These are phyloP conservation scores for Enteromius fasciolatus DNA, from an alignment of 2,797 vertebrate genomes.

Conservation along the genomic window DNA sequence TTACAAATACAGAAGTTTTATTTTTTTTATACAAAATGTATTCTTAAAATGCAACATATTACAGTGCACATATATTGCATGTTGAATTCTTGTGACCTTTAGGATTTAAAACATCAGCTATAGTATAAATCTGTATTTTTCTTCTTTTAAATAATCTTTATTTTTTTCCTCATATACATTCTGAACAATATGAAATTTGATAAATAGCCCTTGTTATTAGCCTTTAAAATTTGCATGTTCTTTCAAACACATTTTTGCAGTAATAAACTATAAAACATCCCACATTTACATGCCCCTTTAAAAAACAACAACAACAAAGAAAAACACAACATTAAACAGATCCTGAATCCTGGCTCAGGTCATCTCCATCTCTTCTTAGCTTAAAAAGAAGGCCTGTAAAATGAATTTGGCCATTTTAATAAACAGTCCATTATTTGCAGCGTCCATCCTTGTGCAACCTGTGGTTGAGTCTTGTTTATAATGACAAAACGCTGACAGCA, in stretches of 20 bases:
- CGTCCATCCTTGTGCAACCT: neutral
- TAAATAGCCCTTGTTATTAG: neutral
- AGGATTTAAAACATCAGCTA: neutral
- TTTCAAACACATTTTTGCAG: neutral
- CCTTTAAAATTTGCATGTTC: neutral
- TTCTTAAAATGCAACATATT: neutral
- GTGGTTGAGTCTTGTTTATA: neutral
- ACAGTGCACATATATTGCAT: neutral
- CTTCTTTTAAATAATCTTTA: no score
- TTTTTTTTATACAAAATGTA: neutral
- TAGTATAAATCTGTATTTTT: neutral
- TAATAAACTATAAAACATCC: slow-evolving; percentile 8
- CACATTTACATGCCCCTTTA: neutral
- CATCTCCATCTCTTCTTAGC: neutral
- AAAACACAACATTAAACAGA: neutral
- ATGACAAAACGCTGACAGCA: neutral
- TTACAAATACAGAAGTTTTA: neutral
- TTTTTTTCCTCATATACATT: no score
- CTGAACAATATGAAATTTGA: neutral
- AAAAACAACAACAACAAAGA: no score
- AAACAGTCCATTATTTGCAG: neutral
- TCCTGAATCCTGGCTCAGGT: neutral
- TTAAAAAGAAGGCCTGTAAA: slow-evolving; percentile 11
- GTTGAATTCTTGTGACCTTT: neutral
- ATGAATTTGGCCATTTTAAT: neutral